These are phyloP conservation scores for Sphaeridia pumilis DNA, from an alignment of 2,888 invertebrate species.

Conservation along the genomic window DNA sequence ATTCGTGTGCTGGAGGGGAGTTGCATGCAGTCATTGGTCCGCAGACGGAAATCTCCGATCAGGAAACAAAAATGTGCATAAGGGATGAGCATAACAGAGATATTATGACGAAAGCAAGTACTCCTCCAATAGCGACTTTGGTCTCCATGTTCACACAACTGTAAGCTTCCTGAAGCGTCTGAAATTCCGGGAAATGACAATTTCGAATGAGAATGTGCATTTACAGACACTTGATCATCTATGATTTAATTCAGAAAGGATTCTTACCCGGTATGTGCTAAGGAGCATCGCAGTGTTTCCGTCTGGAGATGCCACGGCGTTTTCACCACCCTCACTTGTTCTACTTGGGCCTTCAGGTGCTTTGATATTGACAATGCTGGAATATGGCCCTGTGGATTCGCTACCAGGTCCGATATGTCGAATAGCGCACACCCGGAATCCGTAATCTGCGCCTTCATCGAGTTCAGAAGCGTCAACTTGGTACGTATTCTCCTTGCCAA, in stretches of 20 bases:
- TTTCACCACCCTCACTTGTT: too few relatives aligned
- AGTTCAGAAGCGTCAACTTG: conserved; percentile 50
- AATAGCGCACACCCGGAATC: conserved; percentile 64
- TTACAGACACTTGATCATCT: too few relatives aligned
- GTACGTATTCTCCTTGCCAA: conserved; percentile 52
- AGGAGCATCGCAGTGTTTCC: conserved; percentile 31
- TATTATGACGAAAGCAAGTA: conserved; percentile 34
- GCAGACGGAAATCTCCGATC: conserved; percentile 10
- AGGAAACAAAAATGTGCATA: conserved; percentile 35
- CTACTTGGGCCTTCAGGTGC: too few relatives aligned
- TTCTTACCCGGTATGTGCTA: conserved; percentile 27
- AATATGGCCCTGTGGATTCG: conserved; percentile 58
- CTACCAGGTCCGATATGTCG: conserved; percentile 48
- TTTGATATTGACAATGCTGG: conserved; percentile 50
- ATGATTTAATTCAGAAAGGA: conserved; percentile 1
- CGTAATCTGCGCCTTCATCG: conserved; percentile 62
- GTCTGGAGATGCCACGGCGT: too few relatives aligned
- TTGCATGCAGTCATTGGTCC: too few relatives aligned
- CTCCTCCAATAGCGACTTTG: conserved; percentile 34
- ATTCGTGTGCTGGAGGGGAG: too few relatives aligned
- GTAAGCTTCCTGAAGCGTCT: conserved; percentile 32
- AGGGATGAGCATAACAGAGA: conserved; percentile 35
- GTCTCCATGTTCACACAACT: conserved; percentile 34
- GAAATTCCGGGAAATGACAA: too few relatives aligned
- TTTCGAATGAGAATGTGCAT: too few relatives aligned